These are phyloP conservation scores for Nomada hirtipes DNA, from an alignment of 2,888 invertebrate genomes.

Conservation along the genomic window DNA sequence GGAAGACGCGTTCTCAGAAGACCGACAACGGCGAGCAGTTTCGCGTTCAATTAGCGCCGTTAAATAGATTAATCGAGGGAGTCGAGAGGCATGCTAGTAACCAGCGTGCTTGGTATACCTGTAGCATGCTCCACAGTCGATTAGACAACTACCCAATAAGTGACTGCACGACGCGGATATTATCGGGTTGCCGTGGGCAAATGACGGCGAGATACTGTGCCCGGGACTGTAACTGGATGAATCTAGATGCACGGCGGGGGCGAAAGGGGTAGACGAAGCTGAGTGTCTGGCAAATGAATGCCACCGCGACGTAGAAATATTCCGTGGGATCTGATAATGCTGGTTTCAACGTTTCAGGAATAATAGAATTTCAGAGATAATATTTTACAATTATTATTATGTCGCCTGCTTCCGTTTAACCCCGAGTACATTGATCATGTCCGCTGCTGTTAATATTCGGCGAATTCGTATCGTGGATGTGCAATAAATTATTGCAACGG, in stretches of 20 bases:
- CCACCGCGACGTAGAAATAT: too few relatives aligned
- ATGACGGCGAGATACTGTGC: slow-evolving; percentile 18
- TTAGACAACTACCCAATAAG: slow-evolving; percentile 63
- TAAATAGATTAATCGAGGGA: slow-evolving; percentile 57
- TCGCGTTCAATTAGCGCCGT: slow-evolving; percentile 50
- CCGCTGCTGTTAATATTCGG: too few relatives aligned
- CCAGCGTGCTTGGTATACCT: slow-evolving; percentile 10
- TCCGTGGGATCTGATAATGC: too few relatives aligned
- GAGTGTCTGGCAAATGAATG: neutral
- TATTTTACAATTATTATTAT: too few relatives aligned
- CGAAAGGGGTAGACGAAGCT: neutral
- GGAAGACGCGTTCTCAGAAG: neutral
- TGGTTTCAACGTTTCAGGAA: too few relatives aligned
- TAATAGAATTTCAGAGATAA: too few relatives aligned
- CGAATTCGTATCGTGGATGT: too few relatives aligned
- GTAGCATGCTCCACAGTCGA: slow-evolving; percentile 55
- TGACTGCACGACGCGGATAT: slow-evolving; percentile 51
- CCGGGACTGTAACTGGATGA: slow-evolving; percentile 22
- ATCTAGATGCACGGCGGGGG: neutral
- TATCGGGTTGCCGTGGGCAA: slow-evolving; percentile 41
- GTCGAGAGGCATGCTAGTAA: slow-evolving; percentile 13
- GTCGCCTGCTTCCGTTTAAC: too few relatives aligned
- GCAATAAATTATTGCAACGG: too few relatives aligned
- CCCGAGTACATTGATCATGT: too few relatives aligned
- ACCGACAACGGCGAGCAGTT: slow-evolving; percentile 22